phyloP scores from a whole-genome alignment of 2,113 vertebrate genomes.

The Oreamnos americanus region DNA sequence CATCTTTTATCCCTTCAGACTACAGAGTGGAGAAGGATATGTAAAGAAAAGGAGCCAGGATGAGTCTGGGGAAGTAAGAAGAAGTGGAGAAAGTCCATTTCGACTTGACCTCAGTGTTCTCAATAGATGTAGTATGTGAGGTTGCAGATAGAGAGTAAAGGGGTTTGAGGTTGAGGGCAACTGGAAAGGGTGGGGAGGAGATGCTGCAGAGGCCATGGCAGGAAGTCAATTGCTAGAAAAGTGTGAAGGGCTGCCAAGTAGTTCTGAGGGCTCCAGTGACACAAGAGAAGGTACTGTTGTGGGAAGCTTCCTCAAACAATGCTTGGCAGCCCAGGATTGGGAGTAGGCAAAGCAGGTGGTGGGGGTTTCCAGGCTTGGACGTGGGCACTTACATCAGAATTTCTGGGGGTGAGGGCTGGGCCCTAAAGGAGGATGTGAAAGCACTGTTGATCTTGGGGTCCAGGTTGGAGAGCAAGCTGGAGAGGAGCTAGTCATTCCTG shows the following conservation, averaged over 20 bases:
- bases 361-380: background rate
- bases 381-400: background rate
- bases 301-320: background rate
- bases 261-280: background rate
- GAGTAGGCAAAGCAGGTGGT: background rate
- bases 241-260: background rate
- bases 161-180: background rate
- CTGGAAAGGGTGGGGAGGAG: background rate
- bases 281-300: background rate
- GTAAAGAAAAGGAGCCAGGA: background rate
- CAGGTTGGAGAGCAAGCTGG: background rate
- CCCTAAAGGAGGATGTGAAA: background rate
- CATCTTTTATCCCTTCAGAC: background rate
- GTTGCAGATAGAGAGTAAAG: background rate
- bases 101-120: background rate
- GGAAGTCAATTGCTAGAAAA: slow-evolving; percentile 1
- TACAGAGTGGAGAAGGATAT: background rate
- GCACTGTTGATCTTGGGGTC: background rate
- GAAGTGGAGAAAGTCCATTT: background rate
- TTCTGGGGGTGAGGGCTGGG: background rate
- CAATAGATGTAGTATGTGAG: background rate
- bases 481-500: background rate
- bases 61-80: background rate
- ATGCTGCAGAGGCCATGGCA: background rate
- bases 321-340: background rate